Percentiles rank a stretch among this genome's conserved stretches.
phyloP scores from a whole-genome alignment of 2,113 vertebrate genomes.

The Galeopterus variegatus region DNA sequence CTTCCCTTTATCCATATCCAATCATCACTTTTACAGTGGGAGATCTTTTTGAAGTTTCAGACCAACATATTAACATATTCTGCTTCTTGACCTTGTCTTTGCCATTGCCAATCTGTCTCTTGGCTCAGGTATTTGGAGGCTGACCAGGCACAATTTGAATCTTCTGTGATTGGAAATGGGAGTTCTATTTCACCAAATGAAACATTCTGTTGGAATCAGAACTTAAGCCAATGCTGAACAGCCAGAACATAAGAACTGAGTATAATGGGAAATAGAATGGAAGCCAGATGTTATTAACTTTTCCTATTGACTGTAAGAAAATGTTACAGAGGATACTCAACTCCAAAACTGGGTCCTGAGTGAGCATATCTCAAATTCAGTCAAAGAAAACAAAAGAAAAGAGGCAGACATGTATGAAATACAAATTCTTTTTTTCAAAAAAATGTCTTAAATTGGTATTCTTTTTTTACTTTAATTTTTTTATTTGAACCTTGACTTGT shows the following conservation, averaged over 20 bases:
- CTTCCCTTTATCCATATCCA: not conserved
- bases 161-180: conserved; percentile 23
- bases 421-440: not conserved
- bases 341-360: not conserved
- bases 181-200: conserved; percentile 49
- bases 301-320: not conserved
- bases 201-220: conserved; percentile 12
- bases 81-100: not conserved
- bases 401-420: not conserved
- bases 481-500: too few species aligned
- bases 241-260: conserved; percentile 60
- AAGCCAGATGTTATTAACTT: not conserved
- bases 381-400: conserved; percentile 4
- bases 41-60: conserved; percentile 17
- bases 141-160: conserved; percentile 59
- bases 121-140: conserved; percentile 30
- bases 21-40: not conserved
- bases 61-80: not conserved
- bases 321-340: not conserved
- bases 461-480: too few species aligned
- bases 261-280: not conserved
- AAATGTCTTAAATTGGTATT: too few species aligned
- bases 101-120: conserved; percentile 19
- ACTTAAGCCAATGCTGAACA: conserved; percentile 53
- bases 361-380: conserved; percentile 31